Conservation (phyloP, 2,113 vertebrate genomes). For the Perca schrenkii region DNA sequence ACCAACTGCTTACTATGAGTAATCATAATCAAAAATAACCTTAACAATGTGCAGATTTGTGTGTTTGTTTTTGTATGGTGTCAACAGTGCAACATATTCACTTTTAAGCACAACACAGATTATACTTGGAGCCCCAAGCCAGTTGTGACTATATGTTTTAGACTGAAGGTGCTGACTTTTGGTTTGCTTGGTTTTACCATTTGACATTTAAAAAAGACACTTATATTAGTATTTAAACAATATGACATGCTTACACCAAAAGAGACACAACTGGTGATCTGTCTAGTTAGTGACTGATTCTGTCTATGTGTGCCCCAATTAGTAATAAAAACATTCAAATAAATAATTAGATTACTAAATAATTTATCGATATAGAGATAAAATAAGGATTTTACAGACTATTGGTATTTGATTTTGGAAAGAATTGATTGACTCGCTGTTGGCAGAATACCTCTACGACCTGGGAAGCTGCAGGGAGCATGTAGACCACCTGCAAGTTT, state of each 20-base stretch:
- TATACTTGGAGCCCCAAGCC: neutral
- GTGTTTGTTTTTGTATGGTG: neutral
- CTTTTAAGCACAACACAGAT: neutral
- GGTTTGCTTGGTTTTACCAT: neutral
- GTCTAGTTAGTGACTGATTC: neutral
- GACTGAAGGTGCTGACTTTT: neutral
- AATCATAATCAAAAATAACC: neutral
- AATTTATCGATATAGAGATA: neutral
- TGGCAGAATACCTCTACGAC: neutral
- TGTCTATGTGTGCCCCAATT: neutral
- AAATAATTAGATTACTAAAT: neutral
- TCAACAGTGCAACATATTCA: neutral
- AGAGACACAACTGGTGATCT: neutral
- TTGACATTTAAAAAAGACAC: neutral
- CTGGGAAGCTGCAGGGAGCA: neutral
- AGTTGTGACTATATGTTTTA: neutral
- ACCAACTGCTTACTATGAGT: neutral
- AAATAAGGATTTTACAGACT: neutral
- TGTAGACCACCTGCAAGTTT: conserved; percentile 52
- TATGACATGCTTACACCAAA: neutral
- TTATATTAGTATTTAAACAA: neutral
- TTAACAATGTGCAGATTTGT: neutral
- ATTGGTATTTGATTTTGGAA: neutral
- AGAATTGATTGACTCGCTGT: neutral
- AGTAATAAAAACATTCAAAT: neutral